Percentiles rank a stretch among this genome's conserved stretches.
Evolutionary conservation across 2,888 invertebrate species (phyloP).

Genomic region (Agrochola lota): DNA sequence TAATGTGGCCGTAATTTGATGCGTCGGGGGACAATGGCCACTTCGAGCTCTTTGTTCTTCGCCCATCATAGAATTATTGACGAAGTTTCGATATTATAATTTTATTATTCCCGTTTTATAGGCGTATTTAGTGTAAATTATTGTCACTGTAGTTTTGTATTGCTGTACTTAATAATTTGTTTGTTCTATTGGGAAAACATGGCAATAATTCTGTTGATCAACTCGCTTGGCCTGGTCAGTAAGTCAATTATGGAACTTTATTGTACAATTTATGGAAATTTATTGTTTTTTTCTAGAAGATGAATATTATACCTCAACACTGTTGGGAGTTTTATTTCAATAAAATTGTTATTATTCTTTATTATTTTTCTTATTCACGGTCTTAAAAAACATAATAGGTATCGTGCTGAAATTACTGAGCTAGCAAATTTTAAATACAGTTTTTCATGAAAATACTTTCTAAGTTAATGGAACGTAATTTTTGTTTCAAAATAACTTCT

Average conservation of each 20-base stretch:
- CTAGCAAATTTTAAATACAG: background rate
- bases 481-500: slow-evolving; percentile 12
- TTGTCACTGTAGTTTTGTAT: slow-evolving; percentile 70
- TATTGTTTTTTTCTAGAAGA: slow-evolving; percentile 11
- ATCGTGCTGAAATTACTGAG: background rate
- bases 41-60: slow-evolving; percentile 67
- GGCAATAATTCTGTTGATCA: slow-evolving; percentile 56
- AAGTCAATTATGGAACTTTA: no score
- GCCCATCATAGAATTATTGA: slow-evolving; percentile 76
- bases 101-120: slow-evolving; percentile 76
- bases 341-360: background rate
- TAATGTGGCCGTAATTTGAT: slow-evolving; percentile 75
- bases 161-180: slow-evolving; percentile 62
- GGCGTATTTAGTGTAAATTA: slow-evolving; percentile 77
- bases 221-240: slow-evolving; percentile 4
- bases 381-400: background rate
- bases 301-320: background rate
- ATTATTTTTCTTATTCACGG: background rate
- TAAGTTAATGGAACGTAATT: background rate
- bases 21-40: slow-evolving; percentile 73
- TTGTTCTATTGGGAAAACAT: slow-evolving; percentile 58
- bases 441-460: background rate
- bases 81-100: slow-evolving; percentile 77
- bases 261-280: slow-evolving; percentile 43
- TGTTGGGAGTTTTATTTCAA: background rate